Evolutionary conservation across 2,113 vertebrate species (phyloP), one percentile per base, ranked within the genome.

Genomic region (Tinamus guttatus): DNA sequence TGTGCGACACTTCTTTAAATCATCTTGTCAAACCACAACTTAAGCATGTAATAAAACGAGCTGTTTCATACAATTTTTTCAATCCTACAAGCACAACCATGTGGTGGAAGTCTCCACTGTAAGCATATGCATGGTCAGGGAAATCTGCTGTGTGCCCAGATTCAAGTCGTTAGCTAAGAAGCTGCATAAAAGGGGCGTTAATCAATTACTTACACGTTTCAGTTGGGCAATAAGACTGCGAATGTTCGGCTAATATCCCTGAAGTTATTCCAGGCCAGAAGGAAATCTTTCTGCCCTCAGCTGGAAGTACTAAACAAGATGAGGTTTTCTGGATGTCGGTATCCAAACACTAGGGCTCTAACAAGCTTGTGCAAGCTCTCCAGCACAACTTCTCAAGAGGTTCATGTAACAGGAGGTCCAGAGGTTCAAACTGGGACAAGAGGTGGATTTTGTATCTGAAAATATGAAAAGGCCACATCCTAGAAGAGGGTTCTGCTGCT

Each of bases 111-210:
- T 73, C n/a, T 69, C 34, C 30, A 68, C 67, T 58, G 67, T 85
- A 95, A 95, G 82, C 34, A 51, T 20, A 13, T 8, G 2, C 0
- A 0, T 85, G 19, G 36, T 36, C 74, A 80, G 34, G 7, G 24
- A 36, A 89, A 87, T 2, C 2, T 4, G 9, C 85, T 1, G 1
- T 68, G 28, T n/a, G 38, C 67, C 89, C 45, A 59, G 30, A 73
- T 76, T 79, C 80, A 77, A 85, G 54, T 59, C 79, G 87, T 81
- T 32, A 94, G n/a, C 54, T 62, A 51, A 85, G 63, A 87, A 93
- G 30, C 82, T 89, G 16, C 49, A 82, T 19, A 43, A 87, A 84
- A 85, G 5, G 40, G 34, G 13, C 49, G 68, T 89, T 79, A 91
- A 87, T 62, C 16, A 45, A 36, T 74, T 6, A 84, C 45, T 81